Base-by-base conservation (phyloP, 2,888 invertebrate species). In the Encarsia formosa region DNA sequence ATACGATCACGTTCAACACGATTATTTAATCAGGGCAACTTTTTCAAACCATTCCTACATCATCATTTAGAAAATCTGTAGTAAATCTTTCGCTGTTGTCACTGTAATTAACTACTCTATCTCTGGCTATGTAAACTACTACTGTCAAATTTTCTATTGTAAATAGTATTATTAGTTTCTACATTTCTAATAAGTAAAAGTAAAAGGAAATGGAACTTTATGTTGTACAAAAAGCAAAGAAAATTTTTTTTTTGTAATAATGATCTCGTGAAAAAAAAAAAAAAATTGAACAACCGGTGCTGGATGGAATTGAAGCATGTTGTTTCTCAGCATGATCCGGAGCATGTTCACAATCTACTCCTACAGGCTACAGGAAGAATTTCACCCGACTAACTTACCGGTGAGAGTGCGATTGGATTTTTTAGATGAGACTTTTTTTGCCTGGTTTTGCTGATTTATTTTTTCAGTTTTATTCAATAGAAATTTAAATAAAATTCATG, bases 301-400 rank as follows among this genome's bases (percentile, higher is more conserved):
- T 53, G 53, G 56, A 50, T 42, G 47, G 56, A 53, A 41, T 47
- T 37, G 50, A 44, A 53, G 57, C 57, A 57, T 57, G 54, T 54
- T n/a, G 41, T 49, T 49, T 47, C 47, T 23, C 47, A 44, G 59
- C 59, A 58, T 56, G 56, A 47, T 34, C 45, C 20, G 49, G 38
- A 52, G 58, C 56, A 54, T 57, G 56, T 52, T 51, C 40, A 52
- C 52, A 48, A 24, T 24, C 45, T 49, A 53, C 42, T 31, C 43
- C 47, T 45, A 26, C 31, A 23, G 38, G 41, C 38, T 13, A 29
- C 51, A 26, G 37, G 57, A 45, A 54, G 48, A 53, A 18, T 37
- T 23, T 49, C 38, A 18, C n/a, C 26, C 49, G 37, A 52, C 52
- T 56, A 29, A 56, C 52, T 37, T 39, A 47, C 43, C 52, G 51